Evolutionary conservation across 2,113 vertebrate genomes (phyloP).

Genomic region (Neofelis nebulosa): DNA sequence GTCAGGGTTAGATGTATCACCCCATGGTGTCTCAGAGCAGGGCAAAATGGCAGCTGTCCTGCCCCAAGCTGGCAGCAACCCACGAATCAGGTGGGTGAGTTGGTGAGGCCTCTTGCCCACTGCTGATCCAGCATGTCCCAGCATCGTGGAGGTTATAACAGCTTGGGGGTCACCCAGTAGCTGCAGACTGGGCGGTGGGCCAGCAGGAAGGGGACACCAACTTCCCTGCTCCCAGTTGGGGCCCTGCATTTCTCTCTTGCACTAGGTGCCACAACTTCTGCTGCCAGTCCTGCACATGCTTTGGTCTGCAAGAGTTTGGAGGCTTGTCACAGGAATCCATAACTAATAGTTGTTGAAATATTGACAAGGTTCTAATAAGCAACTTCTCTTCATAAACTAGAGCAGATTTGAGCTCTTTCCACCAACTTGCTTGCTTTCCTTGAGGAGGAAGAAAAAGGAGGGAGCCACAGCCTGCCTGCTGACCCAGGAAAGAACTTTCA

Average conservation of each 20-base stretch:
- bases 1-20: neutral
- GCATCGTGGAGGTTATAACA: neutral
- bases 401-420: neutral
- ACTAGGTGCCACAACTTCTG: neutral
- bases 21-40: neutral
- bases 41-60: neutral
- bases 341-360: neutral
- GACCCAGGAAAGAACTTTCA: neutral
- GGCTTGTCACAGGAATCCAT: neutral
- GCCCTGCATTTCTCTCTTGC: neutral
- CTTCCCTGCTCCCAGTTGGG: neutral
- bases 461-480: neutral
- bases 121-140: neutral
- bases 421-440: neutral
- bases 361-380: neutral
- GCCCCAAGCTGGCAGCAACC: neutral
- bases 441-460: neutral
- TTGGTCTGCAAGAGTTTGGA: neutral
- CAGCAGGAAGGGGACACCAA: neutral
- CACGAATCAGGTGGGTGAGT: accelerated
- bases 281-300: neutral
- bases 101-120: neutral
- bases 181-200: neutral
- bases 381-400: neutral
- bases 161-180: neutral